Base-by-base conservation (phyloP, 2,113 vertebrate genomes). In the Aspiorhynchus laticeps region DNA sequence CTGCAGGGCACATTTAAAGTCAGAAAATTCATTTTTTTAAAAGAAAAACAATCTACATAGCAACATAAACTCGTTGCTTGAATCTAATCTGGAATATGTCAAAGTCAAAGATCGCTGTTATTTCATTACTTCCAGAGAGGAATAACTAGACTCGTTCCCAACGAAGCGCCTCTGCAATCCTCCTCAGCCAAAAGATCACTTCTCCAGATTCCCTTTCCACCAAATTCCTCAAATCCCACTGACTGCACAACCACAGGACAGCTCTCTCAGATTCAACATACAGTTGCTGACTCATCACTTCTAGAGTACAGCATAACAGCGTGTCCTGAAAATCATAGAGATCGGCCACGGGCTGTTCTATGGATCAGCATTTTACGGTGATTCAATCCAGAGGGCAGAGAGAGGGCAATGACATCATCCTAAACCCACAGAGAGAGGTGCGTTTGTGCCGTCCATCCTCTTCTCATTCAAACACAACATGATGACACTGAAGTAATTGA, bases 391-490 rank as follows among this genome's bases (percentile, higher is more conserved):
- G 73, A 85, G 83, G 85, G 56, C 80, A 67, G 69, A 85, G 53
- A 81, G 83, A 85, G 82, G 73, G 43, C 82, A 83, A 78, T 61
- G 61, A 83, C 82, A 38, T 77, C 46, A 46, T 65, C 41, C 82
- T 15, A 63, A n/a, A 80, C 31, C 7, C 14, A 33, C 51, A n/a
- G 31, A 53, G 43, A 67, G 53, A 77, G 21, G 38, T 0, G 69
- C 9, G 7, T 69, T 8, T 69, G 28, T 33, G 28, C 33, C 36
- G 36, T 38, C 21, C 78, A 63, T n/a, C 53, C 33, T 79, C 79
- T 41, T 65, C 56, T 8, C 21, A n/a, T 21, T 77, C 19, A 63
- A 65, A 46, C 5, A 19, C 79, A 5, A 26, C 21, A 1, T 43
- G 31, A 53, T 51, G 38, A 33, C 24, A 77, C 5, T 19, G 6